phyloP scores from a whole-genome alignment of 2,797 vertebrate genomes.

The Urophycis tenuis region DNA sequence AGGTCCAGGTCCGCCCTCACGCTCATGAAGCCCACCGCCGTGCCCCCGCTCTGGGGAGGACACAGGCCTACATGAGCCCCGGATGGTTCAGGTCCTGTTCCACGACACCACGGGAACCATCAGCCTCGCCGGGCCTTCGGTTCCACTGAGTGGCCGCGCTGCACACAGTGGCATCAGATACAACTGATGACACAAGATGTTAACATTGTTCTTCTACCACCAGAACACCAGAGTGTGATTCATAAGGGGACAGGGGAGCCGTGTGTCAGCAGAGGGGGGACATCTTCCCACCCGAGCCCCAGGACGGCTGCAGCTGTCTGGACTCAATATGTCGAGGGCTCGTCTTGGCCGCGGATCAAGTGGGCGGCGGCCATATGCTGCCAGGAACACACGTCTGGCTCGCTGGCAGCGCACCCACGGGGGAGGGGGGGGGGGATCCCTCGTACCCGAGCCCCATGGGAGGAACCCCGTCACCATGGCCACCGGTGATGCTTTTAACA shows the following conservation, averaged over 20 bases:
- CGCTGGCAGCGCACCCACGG: constrained; percentile 40
- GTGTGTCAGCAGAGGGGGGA: constrained; percentile 44
- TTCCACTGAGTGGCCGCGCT: no score
- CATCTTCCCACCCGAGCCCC: constrained; percentile 52
- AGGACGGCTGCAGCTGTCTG: constrained; percentile 68
- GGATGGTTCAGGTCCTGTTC: no score
- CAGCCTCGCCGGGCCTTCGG: no score
- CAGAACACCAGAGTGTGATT: constrained; percentile 15
- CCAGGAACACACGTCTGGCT: constrained; percentile 75
- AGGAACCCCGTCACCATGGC: constrained; percentile 35
- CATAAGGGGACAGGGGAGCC: constrained; percentile 14
- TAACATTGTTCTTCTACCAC: background rate
- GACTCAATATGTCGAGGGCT: constrained; percentile 65
- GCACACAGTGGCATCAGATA: no score
- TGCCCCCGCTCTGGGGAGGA: constrained; percentile 67
- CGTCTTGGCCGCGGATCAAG: constrained; percentile 74
- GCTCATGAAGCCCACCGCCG: constrained; percentile 79
- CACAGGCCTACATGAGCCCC: background rate
- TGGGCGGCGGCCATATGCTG: constrained; percentile 86
- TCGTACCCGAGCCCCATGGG: background rate
- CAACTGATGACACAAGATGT: no score
- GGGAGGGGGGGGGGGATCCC: constrained; percentile 25
- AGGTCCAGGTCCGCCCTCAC: constrained; percentile 70
- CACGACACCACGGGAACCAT: no score
- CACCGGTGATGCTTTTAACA: constrained; percentile 19